Percentiles rank a stretch among this genome's conserved stretches.
Evolutionary conservation across 2,888 invertebrate species (phyloP).

Genomic region (Macrophya annulata): DNA sequence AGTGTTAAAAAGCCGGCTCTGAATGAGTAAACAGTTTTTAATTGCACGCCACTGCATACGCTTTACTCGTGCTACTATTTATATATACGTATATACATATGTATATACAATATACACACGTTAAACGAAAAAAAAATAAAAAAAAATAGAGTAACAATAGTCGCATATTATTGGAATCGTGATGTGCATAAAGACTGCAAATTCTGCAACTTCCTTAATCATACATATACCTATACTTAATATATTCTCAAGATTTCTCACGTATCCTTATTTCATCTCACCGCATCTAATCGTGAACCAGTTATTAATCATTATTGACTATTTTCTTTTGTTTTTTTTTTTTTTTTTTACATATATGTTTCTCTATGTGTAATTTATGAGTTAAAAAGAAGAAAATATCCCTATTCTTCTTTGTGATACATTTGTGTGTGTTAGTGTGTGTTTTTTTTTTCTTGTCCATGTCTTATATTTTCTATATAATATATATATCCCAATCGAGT

Average conservation of each 20-base stretch:
- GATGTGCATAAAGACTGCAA: neutral
- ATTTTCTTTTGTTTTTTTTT: neutral
- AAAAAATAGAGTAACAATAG: neutral
- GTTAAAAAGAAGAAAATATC: too few species aligned
- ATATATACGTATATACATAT: conserved; percentile 39
- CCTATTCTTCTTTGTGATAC: too few species aligned
- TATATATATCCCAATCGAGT: too few species aligned
- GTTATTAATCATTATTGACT: neutral
- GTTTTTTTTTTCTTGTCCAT: too few species aligned
- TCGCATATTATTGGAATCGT: neutral
- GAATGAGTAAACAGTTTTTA: conserved; percentile 80
- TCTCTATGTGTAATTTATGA: too few species aligned
- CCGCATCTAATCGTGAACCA: neutral
- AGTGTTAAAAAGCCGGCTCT: conserved; percentile 77
- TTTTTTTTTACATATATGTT: too few species aligned
- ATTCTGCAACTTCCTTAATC: neutral
- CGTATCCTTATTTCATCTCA: neutral
- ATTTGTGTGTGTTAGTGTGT: too few species aligned
- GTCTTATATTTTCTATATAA: too few species aligned
- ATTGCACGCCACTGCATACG: conserved; percentile 75
- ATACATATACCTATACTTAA: neutral
- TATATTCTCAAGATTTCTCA: neutral
- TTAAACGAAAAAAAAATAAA: neutral
- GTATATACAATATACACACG: neutral
- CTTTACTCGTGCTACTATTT: conserved; percentile 64